Evolutionary conservation across 2,888 invertebrate species (phyloP), one percentile per base, ranked within the genome.

Genomic region (Melieria crassipennis): DNA sequence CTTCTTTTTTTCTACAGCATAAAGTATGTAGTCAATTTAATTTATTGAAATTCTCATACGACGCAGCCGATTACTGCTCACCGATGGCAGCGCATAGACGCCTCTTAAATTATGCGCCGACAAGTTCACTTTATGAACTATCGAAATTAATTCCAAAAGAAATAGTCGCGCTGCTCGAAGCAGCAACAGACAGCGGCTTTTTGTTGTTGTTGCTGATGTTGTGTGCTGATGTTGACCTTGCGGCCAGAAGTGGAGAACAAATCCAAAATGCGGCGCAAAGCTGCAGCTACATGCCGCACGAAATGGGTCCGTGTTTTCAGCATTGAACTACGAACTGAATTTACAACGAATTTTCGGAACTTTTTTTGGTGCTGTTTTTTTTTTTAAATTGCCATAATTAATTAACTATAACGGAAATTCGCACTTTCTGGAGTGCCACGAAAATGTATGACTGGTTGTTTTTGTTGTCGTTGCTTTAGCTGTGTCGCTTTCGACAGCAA

Each of bases 361-460:
- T 30, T 30, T 30, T 30, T 30, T 30, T 30, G 30, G 30, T 30
- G 30, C 30, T 30, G 30, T 30, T 30, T 30, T 30, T 16, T 16
- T 16, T 30, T 52, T 10, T 5, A 45, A 43, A 30, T 61, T 43
- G 10, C 11, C 45, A 61, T 30, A 61, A 61, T 61, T 61, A 61
- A 61, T 61, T 61, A 45, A 9, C 43, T 61, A 48, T 62, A 62
- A 62, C 62, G 62, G 62, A 62, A 62, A 62, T 62, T 62, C 62
- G 48, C 62, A 62, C 47, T 62, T 62, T 11, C n/a, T 13, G 11
- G 58, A 58, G 5, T 52, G 58, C 30, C 30, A 30, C 30, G 30
- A 30, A 30, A 30, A 30, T 30, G 30, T 30, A 2, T 30, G 2
- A 30, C 30, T 30, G 30, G 16, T 16, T 13, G 45, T 11, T 10